These are phyloP conservation scores for Rhamphomyia laevipes DNA, from an alignment of 2,888 invertebrate genomes.

Conservation along the genomic window DNA sequence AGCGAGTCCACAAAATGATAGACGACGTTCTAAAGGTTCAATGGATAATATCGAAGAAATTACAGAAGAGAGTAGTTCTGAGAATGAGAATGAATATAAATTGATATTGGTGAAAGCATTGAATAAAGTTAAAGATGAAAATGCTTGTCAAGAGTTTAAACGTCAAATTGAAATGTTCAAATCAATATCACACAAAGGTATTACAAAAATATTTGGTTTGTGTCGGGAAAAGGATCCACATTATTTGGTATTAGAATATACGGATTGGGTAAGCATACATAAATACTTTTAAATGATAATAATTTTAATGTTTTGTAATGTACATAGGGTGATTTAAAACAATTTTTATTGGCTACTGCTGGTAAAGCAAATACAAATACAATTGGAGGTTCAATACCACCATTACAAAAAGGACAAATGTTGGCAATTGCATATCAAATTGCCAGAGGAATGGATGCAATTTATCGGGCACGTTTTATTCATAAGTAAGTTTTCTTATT, in stretches of 20 bases:
- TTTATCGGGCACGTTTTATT: slow-evolving; percentile 63
- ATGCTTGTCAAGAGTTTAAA: slow-evolving; percentile 68
- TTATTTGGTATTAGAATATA: slow-evolving; percentile 79
- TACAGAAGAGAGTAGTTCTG: slow-evolving; percentile 27
- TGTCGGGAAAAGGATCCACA: slow-evolving; percentile 78
- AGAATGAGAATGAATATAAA: slow-evolving; percentile 27
- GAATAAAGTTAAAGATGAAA: slow-evolving; percentile 66
- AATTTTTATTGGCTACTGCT: slow-evolving; percentile 58
- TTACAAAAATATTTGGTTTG: slow-evolving; percentile 66
- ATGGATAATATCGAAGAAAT: slow-evolving; percentile 38
- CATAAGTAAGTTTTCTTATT: slow-evolving; percentile 48
- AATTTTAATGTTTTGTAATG: slow-evolving; percentile 5
- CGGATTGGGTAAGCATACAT: slow-evolving; percentile 71
- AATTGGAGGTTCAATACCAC: slow-evolving; percentile 35
- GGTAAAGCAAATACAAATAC: slow-evolving; percentile 30
- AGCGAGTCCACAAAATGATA: slow-evolving; percentile 24
- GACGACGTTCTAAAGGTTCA: slow-evolving; percentile 35
- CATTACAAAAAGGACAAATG: slow-evolving; percentile 55
- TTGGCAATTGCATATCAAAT: slow-evolving; percentile 61
- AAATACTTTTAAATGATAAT: neutral
- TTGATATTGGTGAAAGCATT: slow-evolving; percentile 64
- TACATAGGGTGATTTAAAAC: slow-evolving; percentile 78
- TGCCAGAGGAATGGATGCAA: slow-evolving; percentile 68
- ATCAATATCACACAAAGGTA: slow-evolving; percentile 69
- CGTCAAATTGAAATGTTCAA: slow-evolving; percentile 79